Percentiles rank a stretch among this genome's conserved stretches.
phyloP scores from a whole-genome alignment of 2,797 vertebrate genomes.

The Ciconia nigra region DNA sequence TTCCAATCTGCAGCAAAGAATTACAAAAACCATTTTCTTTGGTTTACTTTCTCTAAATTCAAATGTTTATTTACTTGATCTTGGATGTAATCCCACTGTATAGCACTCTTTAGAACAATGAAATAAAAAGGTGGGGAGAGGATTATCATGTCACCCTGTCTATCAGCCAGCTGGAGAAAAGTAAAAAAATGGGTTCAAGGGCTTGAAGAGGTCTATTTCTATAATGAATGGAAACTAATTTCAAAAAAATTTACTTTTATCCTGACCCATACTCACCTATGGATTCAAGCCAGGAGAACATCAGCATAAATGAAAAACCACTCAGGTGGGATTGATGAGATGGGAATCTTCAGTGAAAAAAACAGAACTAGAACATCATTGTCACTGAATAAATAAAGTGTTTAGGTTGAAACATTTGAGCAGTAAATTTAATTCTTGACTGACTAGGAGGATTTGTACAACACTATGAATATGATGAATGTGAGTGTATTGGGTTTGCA shows the following conservation, averaged over 20 bases:
- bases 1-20: neutral
- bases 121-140: neutral
- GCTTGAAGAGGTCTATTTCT: neutral
- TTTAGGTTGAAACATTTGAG: neutral
- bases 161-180: neutral
- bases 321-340: neutral
- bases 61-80: neutral
- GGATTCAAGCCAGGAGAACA: neutral
- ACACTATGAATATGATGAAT: neutral
- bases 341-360: neutral
- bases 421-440: neutral
- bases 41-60: neutral
- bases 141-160: fast-evolving
- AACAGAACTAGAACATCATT: neutral
- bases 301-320: neutral
- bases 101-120: neutral
- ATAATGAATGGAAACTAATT: neutral
- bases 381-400: neutral
- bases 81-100: neutral
- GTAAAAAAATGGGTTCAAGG: neutral
- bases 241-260: neutral
- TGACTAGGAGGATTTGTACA: neutral
- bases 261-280: neutral
- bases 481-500: neutral
- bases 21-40: neutral